phyloP scores from a whole-genome alignment of 2,113 vertebrate species.

The Bubo bubo region DNA sequence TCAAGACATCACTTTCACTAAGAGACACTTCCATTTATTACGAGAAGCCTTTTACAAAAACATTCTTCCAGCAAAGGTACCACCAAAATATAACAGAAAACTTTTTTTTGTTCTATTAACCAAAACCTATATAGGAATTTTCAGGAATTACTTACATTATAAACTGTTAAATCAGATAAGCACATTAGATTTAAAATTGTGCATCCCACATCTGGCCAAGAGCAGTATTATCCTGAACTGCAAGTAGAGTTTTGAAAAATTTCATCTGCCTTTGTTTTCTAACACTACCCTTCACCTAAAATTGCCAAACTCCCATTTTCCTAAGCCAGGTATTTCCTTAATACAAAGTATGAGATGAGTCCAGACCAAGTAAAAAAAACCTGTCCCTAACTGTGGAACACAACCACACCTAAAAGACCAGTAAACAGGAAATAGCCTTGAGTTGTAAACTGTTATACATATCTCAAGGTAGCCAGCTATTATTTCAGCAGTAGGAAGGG shows the following conservation, averaged over 20 bases:
- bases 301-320: background rate
- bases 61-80: background rate
- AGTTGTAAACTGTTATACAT: slow-evolving; percentile 26
- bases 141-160: background rate
- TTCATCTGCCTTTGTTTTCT: background rate
- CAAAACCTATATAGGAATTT: background rate
- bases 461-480: slow-evolving; percentile 60
- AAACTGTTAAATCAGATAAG: background rate
- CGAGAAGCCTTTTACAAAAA: background rate
- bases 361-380: slow-evolving; percentile 19
- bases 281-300: background rate
- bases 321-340: background rate
- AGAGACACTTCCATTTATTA: background rate
- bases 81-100: background rate
- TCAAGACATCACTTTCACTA: background rate
- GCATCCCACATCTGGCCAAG: background rate
- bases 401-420: slow-evolving; percentile 50
- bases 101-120: background rate
- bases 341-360: background rate
- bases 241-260: background rate
- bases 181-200: background rate
- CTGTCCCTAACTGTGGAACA: slow-evolving; percentile 57
- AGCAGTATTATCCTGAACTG: background rate
- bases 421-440: slow-evolving; percentile 69
- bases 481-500: slow-evolving; percentile 41